Evolutionary conservation across 1,140 invertebrate genomes (phyloP), one percentile per base, ranked within the genome.

Genomic region (Charaxes varanes): DNA sequence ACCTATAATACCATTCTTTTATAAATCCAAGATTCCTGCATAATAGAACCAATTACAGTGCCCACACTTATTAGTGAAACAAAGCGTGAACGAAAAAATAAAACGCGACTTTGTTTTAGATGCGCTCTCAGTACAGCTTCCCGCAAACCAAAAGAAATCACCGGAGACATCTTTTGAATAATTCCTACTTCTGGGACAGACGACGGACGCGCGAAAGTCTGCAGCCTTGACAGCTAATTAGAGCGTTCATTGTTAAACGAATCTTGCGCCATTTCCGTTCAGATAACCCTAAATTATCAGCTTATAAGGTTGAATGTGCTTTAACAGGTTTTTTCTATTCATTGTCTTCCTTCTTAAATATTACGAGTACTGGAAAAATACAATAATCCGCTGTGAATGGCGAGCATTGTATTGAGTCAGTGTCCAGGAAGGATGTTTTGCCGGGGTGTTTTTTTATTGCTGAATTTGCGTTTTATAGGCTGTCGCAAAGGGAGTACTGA

Each of bases 351-450:
- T 78, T 74, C 73, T 80, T 82, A 77, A 73, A 79, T 73, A 76
- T 74, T 76, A 74, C 44, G 62, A 70, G 68, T 67, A 56, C 53
- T 70, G 66, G 70, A 83, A 79, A 79, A 79, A 80, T 80, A 79
- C 65, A 82, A 80, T 80, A 80, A 83, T 79, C 71, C 59, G 50
- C 46, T 58, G 55, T 70, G 79, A 80, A 78, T 78, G 55, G 70
- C 57, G 48, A 60, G 50, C 42, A 76, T 80, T 83, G 74, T 80
- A 73, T 80, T 73, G 70, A 76, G 64, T 62, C 74, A 67, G 68
- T 83, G 79, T 83, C 79, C 79, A 81, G 76, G 76, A 80, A 77
- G 76, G 63, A 72, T 80, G 72, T 80, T 83, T 77, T 74, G 67
- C 68, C 61, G 59, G 73, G 62, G 73, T 62, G 64, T 65, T 72